Evolutionary conservation across 2,797 vertebrate species (phyloP), one percentile per base, ranked within the genome.

Genomic region (Jordanella pulchra): DNA sequence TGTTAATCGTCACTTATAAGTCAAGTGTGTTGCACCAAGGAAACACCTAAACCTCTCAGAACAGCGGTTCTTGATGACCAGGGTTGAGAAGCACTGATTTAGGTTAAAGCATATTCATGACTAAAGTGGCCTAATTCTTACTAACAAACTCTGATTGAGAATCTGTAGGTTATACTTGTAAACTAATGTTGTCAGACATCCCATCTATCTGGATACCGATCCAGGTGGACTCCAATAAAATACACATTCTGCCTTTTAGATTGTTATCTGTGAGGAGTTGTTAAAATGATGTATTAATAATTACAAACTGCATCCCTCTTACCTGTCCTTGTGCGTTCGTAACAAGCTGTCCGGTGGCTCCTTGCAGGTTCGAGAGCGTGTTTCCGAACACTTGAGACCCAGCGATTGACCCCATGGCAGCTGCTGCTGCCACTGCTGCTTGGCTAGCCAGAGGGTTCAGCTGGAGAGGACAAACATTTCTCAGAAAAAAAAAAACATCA

Each of bases 301-400:
- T 39, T 39, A 39, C 35, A 39, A 39, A 39, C 35, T 39, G 35
- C 35, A 39, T 11, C 32, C 1, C 23, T 92, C 97, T 96, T 93
- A 99, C 98, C 96, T 99, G 98, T 96, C 98, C 97, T 95, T 99
- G 98, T 94, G 97, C 97, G 77, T 99, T 99, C 94, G 97, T 99
- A 94, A 99, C 97, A 75, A 99, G 95, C 90, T 99, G 98, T 84
- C 97, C 97, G 30, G 96, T 95, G 92, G 97, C 96, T 80, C 97
- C 97, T 91, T 99, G 98, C 89, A 99, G 95, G 90, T 95, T 95
- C 89, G 97, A 97, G 86, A 99, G 94, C 84, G 96, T 89, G 86
- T 96, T 98, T 79, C 97, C 95, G 89, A 99, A 99, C 90, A 97
- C 97, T 89, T 98, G 98, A 63, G 98, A 97, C 64, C 96, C 94